A percentile compares a stretch with the other conserved stretches of the same genome.
Evolutionary conservation across 30 jellyfish, hydroid and myxozoan genomes (phyloP).

Genomic region (Aurelia sp.): DNA sequence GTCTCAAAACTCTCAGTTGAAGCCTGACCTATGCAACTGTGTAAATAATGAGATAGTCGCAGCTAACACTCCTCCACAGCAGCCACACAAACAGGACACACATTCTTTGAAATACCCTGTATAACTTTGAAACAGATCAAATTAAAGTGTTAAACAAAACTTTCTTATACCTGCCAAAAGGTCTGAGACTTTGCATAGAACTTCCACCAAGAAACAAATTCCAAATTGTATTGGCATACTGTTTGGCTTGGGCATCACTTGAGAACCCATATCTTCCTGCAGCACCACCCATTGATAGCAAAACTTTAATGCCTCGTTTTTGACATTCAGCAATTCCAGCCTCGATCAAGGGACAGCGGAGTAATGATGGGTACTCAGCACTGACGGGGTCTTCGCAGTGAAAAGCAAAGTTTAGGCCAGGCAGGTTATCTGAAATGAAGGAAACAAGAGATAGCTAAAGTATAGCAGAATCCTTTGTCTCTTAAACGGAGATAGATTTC

Average conservation of each 20-base stretch:
- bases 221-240: slow-evolving; percentile 88
- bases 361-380: slow-evolving; percentile 80
- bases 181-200: slow-evolving; percentile 70
- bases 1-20: too few species aligned
- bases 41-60: too few species aligned
- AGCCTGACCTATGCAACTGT: too few species aligned
- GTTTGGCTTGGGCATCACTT: slow-evolving; percentile 78
- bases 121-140: too few species aligned
- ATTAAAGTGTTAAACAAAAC: too few species aligned
- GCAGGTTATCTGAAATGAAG: slow-evolving; percentile 80
- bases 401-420: slow-evolving; percentile 95
- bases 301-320: slow-evolving; percentile 84
- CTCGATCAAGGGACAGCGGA: slow-evolving; percentile 90
- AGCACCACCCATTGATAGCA: slow-evolving; percentile 98
- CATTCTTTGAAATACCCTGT: too few species aligned
- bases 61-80: too few species aligned
- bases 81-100: too few species aligned
- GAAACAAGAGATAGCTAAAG: not conserved
- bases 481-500: too few species aligned
- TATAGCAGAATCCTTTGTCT: too few species aligned
- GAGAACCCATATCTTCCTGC: slow-evolving; percentile 94
- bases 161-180: slow-evolving; percentile 85
- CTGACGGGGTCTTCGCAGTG: slow-evolving; percentile 95
- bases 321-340: slow-evolving; percentile 89
- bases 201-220: slow-evolving; percentile 87